Conservation (phyloP, 2,113 vertebrate species). For the Cephalopholis sonnerati region DNA sequence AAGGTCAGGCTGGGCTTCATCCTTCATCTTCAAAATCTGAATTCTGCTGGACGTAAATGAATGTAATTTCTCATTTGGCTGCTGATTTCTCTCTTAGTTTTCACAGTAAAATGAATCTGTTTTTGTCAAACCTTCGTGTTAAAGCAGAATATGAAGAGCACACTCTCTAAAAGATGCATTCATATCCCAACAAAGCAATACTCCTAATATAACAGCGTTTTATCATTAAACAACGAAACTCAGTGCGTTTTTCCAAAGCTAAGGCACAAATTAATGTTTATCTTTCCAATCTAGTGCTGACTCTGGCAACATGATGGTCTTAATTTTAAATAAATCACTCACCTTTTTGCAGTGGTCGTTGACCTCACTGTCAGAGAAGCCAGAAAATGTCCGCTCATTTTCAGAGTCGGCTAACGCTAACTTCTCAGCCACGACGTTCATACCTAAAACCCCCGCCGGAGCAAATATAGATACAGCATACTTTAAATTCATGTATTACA, state of each 20-base stretch:
- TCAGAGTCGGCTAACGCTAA: constrained; percentile 72
- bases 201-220: neutral
- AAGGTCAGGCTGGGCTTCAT: constrained; percentile 17
- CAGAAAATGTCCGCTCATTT: constrained; percentile 78
- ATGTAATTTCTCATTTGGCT: neutral
- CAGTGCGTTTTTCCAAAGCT: accelerated
- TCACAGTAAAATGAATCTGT: too few species aligned
- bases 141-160: neutral
- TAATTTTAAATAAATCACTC: neutral
- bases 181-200: neutral
- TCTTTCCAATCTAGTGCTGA: too few species aligned
- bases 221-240: too few species aligned
- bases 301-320: neutral
- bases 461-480: neutral
- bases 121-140: too few species aligned
- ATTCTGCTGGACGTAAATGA: constrained; percentile 41
- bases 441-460: neutral
- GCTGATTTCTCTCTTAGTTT: too few species aligned
- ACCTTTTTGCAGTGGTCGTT: constrained; percentile 54
- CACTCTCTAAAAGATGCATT: neutral
- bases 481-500: accelerated
- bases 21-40: constrained; percentile 21
- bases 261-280: neutral
- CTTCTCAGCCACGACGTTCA: constrained; percentile 17
- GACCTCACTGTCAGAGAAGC: constrained; percentile 78